Conservation (phyloP, 1,140 invertebrate species). For the Charaxes varanes region DNA sequence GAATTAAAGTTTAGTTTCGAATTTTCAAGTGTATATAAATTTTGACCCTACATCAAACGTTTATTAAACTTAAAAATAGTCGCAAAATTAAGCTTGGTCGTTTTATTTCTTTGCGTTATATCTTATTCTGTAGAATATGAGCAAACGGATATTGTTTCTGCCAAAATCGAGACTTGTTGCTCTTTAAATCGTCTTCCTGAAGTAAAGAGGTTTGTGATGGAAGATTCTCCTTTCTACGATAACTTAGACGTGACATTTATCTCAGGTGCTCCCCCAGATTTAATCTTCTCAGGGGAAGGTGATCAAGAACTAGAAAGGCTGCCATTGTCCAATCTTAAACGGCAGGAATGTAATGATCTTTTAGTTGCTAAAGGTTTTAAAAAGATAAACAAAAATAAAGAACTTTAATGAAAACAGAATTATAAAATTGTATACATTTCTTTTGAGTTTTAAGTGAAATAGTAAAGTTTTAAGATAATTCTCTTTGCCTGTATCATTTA, state of each 20-base stretch:
- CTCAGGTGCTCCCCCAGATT: conserved; percentile 79
- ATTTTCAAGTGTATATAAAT: too few species aligned
- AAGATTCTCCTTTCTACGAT: conserved; percentile 82
- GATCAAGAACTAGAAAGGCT: conserved; percentile 80
- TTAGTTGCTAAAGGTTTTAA: too few species aligned
- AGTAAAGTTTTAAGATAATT: too few species aligned
- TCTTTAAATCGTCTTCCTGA: conserved; percentile 82
- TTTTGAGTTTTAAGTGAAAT: too few species aligned
- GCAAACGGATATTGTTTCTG: conserved; percentile 45
- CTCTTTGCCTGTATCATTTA: too few species aligned
- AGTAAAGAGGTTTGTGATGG: conserved; percentile 84
- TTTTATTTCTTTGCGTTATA: not conserved
- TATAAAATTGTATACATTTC: too few species aligned
- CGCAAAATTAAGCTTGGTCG: not conserved
- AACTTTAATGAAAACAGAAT: too few species aligned
- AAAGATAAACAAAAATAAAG: too few species aligned
- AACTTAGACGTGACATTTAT: conserved; percentile 78
- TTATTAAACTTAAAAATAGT: not conserved
- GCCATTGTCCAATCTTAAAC: conserved; percentile 73
- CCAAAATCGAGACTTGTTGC: conserved; percentile 77
- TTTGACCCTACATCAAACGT: too few species aligned
- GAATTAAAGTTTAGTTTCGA: too few species aligned
- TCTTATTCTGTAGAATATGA: conserved; percentile 26
- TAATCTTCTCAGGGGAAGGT: conserved; percentile 76
- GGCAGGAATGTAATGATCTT: conserved; percentile 82